Percentiles rank a stretch among this genome's conserved stretches.
Evolutionary conservation across 1,140 invertebrate species (phyloP).

Genomic region (Hormaphis cornu): DNA sequence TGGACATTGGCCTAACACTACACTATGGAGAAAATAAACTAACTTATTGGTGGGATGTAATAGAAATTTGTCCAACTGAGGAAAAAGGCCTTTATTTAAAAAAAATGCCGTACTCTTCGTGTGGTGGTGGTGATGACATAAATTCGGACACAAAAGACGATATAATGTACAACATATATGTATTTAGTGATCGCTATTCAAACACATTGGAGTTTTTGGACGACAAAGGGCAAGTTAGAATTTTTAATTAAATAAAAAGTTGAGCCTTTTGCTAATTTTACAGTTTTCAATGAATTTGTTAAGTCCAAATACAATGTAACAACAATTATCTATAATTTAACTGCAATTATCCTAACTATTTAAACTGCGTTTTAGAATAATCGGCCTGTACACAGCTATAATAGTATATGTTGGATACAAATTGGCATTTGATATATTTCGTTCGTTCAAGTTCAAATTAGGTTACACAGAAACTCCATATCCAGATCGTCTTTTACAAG

Average conservation of each 20-base stretch:
- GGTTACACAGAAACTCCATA: neutral
- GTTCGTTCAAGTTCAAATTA: conserved; percentile 15
- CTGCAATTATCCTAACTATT: no score
- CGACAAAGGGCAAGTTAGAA: neutral
- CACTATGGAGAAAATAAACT: neutral
- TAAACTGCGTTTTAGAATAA: conserved; percentile 13
- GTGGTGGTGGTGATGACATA: neutral
- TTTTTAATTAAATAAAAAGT: neutral
- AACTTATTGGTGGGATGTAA: neutral
- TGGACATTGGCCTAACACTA: neutral
- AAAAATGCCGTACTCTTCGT: conserved; percentile 2
- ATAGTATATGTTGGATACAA: conserved; percentile 11
- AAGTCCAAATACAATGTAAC: no score
- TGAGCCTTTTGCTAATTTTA: no score
- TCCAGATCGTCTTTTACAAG: conserved; percentile 14
- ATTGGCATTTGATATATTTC: conserved; percentile 2
- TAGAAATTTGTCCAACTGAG: neutral
- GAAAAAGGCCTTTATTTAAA: neutral
- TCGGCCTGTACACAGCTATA: neutral
- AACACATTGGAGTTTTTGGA: neutral
- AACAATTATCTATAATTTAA: no score
- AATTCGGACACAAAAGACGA: neutral
- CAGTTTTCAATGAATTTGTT: no score
- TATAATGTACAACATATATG: neutral
- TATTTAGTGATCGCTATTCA: conserved; percentile 1